A percentile compares a stretch with the other conserved stretches of the same genome.
Conservation (phyloP, 2,797 vertebrate genomes). For the Lateolabrax maculatus region DNA sequence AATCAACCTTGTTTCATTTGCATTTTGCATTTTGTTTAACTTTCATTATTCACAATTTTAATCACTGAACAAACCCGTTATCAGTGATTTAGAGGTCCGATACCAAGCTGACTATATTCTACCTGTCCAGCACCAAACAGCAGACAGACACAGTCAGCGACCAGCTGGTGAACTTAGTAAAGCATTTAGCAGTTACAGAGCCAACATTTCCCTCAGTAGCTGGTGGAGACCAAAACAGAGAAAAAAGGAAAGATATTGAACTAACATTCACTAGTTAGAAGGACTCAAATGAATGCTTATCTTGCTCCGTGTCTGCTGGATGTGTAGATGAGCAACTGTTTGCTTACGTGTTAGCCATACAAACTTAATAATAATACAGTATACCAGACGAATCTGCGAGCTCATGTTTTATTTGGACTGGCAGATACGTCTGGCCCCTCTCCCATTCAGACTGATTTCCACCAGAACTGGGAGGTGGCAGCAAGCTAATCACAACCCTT, state of each 20-base stretch:
- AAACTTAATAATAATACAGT: background rate
- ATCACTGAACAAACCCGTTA: background rate
- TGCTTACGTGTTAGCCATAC: background rate
- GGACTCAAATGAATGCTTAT: background rate
- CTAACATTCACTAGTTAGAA: background rate
- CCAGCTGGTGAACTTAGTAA: background rate
- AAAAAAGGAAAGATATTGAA: background rate
- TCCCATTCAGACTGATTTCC: too few relatives aligned
- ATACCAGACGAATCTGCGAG: too few relatives aligned
- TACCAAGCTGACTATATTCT: background rate
- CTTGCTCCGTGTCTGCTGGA: background rate
- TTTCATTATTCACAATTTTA: background rate
- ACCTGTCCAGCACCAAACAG: background rate
- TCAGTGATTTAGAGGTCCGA: background rate
- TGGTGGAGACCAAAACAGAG: background rate
- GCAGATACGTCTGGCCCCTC: too few relatives aligned
- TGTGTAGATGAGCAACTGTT: background rate
- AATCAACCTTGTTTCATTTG: background rate
- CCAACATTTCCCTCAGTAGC: too few relatives aligned
- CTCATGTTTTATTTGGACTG: too few relatives aligned
- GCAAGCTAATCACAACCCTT: too few relatives aligned
- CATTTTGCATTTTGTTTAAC: too few relatives aligned
- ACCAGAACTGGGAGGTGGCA: too few relatives aligned
- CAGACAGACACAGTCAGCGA: background rate
- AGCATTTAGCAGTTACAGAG: background rate